Evolutionary conservation across 2,888 invertebrate species (phyloP), one percentile per base, ranked within the genome.

Genomic region (Itoplectis maculator): DNA sequence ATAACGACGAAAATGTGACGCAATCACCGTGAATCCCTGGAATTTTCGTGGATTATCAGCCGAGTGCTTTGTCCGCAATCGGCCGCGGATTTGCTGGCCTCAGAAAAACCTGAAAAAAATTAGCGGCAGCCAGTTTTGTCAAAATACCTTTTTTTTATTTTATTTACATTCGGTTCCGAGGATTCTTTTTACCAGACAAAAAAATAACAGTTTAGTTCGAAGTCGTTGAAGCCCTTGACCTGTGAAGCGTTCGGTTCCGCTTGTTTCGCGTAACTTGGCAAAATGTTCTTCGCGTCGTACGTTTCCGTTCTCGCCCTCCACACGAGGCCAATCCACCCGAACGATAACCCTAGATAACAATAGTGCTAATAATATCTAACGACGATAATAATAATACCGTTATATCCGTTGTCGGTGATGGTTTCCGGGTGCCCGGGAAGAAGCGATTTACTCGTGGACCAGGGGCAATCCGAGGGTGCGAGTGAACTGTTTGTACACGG

Each of bases 351-450:
- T 11, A 56, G 6, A 45, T 66, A 45, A n/a, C 15, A 59, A 51
- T 69, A 69, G 65, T 18, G 37, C n/a, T 68, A 59, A 49, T 59
- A 59, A 59, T 76, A 76, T 76, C 59, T 49, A 76, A 76, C 68
- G 76, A 76, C 11, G 59, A 59, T 29, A 45, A 45, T 68, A 68
- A 69, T 80, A 69, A 80, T 69, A 80, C 40, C 70, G 29, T 56
- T 70, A 70, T 40, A 54, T 49, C n/a, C 4, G 35, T 23, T 11
- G 65, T 51, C 45, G 29, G 13, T 23, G 29, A 45, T 63, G 45
- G 75, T 37, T 70, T 75, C 80, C 35, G 56, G 35, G 11, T 8
- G 13, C 15, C 23, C 13, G 54, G 20, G 47, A 73, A 68, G 7
- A 47, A 73, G 68, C 49, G 61, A 59, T 42, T 56, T 66, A n/a